Conservation (phyloP, 2,113 vertebrate genomes). For the Chaetodon trifascialis region DNA sequence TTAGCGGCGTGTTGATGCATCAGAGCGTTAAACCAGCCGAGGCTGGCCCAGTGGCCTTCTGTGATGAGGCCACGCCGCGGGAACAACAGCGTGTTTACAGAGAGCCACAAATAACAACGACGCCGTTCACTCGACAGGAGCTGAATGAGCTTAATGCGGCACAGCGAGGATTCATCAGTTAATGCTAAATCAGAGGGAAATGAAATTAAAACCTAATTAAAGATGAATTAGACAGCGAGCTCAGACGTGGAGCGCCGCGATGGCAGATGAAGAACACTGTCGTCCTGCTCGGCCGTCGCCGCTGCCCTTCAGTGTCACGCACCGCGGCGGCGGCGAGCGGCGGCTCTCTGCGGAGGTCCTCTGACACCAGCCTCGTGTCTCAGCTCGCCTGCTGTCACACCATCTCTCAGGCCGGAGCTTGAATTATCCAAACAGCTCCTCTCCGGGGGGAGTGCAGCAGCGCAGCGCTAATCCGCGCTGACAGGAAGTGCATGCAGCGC, state of each 20-base stretch:
- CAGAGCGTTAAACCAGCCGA: no score
- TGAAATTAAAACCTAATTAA: not conserved
- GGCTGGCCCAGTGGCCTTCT: not conserved
- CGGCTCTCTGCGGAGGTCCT: not conserved
- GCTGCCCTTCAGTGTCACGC: not conserved
- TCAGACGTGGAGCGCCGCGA: not conserved
- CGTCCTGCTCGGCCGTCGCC: not conserved
- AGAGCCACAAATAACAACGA: not conserved
- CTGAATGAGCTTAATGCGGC: not conserved
- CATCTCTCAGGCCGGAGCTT: slow-evolving; percentile 20
- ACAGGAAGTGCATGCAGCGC: slow-evolving; percentile 41
- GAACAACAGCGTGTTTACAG: not conserved
- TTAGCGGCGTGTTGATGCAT: no score
- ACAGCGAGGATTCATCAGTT: not conserved
- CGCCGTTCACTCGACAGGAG: not conserved
- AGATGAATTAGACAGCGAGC: not conserved
- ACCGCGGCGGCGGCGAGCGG: not conserved
- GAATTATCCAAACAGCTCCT: slow-evolving; percentile 41
- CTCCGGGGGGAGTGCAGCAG: slow-evolving; percentile 16
- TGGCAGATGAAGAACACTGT: not conserved
- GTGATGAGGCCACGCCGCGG: slow-evolving; percentile 1
- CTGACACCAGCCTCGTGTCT: not conserved
- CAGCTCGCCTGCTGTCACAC: slow-evolving; percentile 8
- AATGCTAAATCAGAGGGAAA: not conserved
- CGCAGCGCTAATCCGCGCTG: slow-evolving; percentile 50